These are phyloP conservation scores for Gobio occitaniae DNA, from an alignment of 2,797 vertebrate genomes.

Conservation along the genomic window DNA sequence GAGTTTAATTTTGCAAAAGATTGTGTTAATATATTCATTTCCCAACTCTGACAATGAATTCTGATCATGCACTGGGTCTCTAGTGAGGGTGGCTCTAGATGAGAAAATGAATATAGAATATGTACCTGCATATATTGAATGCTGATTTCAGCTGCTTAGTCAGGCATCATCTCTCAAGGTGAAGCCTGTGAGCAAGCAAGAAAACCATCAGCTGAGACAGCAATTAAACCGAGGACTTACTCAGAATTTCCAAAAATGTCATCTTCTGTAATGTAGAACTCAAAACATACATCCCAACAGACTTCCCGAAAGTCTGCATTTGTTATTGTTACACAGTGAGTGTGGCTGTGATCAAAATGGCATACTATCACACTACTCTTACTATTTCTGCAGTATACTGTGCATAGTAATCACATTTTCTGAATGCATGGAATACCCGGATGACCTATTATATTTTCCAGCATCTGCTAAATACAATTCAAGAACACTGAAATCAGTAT, in stretches of 20 bases:
- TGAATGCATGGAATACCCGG: no score
- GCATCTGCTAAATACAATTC: no score
- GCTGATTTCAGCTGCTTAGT: constrained; percentile 14
- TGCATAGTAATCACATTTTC: no score
- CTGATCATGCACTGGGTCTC: constrained; percentile 33
- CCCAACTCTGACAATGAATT: constrained; percentile 26
- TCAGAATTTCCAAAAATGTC: neutral
- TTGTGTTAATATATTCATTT: constrained; percentile 35
- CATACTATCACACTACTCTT: no score
- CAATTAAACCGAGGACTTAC: constrained; percentile 4
- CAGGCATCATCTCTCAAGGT: constrained; percentile 6
- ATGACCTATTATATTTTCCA: no score
- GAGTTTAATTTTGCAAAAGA: constrained; percentile 28
- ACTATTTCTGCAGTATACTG: no score
- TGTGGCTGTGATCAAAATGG: neutral
- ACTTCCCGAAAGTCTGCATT: neutral
- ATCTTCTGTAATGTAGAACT: constrained; percentile 2
- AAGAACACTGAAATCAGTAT: no score
- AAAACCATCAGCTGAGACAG: constrained; percentile 28
- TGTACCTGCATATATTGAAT: constrained; percentile 15
- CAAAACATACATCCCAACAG: neutral
- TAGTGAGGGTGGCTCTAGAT: constrained; percentile 1
- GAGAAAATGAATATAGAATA: constrained; percentile 5
- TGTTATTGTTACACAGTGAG: neutral
- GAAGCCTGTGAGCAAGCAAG: neutral